Conservation (phyloP, 2,797 vertebrate genomes). For the Cryptoprocta ferox region DNA sequence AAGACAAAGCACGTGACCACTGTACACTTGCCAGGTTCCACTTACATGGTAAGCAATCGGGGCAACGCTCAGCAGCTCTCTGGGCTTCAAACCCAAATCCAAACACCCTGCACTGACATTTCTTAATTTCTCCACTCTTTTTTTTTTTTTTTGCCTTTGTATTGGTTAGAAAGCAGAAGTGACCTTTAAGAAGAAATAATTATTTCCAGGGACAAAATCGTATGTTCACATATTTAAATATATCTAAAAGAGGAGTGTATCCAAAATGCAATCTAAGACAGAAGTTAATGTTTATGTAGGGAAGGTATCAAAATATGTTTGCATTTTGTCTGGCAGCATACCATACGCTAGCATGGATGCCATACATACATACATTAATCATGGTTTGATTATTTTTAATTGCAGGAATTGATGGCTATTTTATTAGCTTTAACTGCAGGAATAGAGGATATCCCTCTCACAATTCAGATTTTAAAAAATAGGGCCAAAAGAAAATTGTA, state of each 20-base stretch:
- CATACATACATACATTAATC: not conserved
- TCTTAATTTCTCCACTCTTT: not conserved
- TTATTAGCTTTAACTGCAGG: not conserved
- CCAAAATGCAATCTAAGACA: not conserved
- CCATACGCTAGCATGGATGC: not conserved
- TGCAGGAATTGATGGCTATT: not conserved
- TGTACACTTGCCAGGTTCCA: not conserved
- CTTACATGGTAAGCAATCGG: not conserved
- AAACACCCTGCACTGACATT: not conserved
- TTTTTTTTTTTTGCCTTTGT: not conserved
- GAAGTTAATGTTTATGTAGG: not conserved
- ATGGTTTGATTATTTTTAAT: not conserved
- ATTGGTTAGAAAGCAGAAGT: not conserved
- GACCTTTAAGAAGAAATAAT: not conserved
- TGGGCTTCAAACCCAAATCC: not conserved
- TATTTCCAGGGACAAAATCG: not conserved
- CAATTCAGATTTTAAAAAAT: constrained; percentile 35
- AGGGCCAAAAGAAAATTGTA: not conserved
- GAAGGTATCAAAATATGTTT: not conserved
- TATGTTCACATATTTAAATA: not conserved
- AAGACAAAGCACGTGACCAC: not conserved
- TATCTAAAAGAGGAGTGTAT: not conserved
- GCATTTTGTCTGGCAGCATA: not conserved
- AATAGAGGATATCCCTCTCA: not conserved
- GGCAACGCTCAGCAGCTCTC: not conserved